These are phyloP conservation scores for Lampris incognitus DNA, from an alignment of 2,113 vertebrate species.

Conservation along the genomic window DNA sequence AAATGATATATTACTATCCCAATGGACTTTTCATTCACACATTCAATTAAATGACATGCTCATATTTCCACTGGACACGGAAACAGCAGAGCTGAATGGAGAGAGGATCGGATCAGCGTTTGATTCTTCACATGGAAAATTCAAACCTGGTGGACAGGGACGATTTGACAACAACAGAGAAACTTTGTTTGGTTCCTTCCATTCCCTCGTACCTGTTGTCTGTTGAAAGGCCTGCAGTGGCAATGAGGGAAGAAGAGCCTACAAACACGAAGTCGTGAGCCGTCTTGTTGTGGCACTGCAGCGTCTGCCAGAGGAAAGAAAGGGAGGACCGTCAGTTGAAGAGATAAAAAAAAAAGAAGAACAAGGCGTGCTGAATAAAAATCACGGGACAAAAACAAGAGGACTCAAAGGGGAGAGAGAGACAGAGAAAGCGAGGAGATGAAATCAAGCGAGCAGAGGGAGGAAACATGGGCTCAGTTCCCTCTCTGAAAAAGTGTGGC, in stretches of 20 bases:
- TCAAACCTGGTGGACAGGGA: background rate
- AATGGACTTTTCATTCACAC: background rate
- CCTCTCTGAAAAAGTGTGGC: too few relatives aligned
- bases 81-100: background rate
- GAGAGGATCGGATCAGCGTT: background rate
- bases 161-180: background rate
- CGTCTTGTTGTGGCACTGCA: slow-evolving; percentile 98
- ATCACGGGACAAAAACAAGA: slow-evolving; percentile 11
- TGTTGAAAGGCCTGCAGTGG: slow-evolving; percentile 93
- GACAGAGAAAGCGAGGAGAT: background rate
- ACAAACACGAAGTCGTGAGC: slow-evolving; percentile 97
- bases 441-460: too few relatives aligned
- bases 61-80: background rate
- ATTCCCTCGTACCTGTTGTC: slow-evolving; percentile 88
- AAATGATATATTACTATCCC: background rate
- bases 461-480: too few relatives aligned
- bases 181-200: background rate
- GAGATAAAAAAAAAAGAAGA: slow-evolving; percentile 23
- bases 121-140: background rate
- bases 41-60: background rate
- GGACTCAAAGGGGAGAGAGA: slow-evolving; percentile 6
- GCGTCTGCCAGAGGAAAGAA: slow-evolving; percentile 79
- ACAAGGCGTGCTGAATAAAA: slow-evolving; percentile 4
- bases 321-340: slow-evolving; percentile 37
- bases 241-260: slow-evolving; percentile 96